These are phyloP conservation scores for Drosophila subpulchrella DNA, from an alignment of 1,140 invertebrate genomes.

Conservation along the genomic window DNA sequence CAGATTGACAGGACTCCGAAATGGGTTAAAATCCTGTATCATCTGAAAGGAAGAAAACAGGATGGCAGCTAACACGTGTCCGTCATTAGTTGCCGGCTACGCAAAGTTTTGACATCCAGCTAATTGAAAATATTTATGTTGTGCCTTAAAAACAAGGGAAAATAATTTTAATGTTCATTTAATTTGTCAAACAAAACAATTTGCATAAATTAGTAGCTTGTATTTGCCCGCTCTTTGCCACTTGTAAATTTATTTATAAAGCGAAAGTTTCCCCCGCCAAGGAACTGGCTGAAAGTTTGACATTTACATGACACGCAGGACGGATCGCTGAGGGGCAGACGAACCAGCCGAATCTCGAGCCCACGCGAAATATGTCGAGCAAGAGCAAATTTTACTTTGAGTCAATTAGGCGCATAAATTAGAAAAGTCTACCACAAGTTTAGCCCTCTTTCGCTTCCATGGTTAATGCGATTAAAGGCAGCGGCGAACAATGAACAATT, in stretches of 20 bases:
- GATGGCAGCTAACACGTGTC: conserved; percentile 15
- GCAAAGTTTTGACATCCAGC: conserved; percentile 8
- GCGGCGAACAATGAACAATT: conserved; percentile 50
- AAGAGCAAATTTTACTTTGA: conserved; percentile 47
- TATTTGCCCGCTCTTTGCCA: conserved; percentile 22
- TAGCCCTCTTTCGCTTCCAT: conserved; percentile 29
- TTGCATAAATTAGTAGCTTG: conserved; percentile 54
- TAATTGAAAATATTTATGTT: conserved; percentile 44
- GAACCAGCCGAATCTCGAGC: conserved; percentile 2
- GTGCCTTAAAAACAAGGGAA: neutral
- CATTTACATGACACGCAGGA: conserved; percentile 43
- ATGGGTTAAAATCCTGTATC: conserved; percentile 8
- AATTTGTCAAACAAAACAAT: conserved; percentile 61
- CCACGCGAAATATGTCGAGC: conserved; percentile 35
- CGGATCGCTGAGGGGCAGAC: conserved; percentile 31
- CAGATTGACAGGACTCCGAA: neutral
- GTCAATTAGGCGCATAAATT: conserved; percentile 73
- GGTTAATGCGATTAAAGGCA: conserved; percentile 49
- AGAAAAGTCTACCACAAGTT: conserved; percentile 54
- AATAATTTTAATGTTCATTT: conserved; percentile 61
- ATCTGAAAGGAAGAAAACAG: neutral
- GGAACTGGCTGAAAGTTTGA: conserved; percentile 44
- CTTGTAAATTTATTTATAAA: conserved; percentile 55
- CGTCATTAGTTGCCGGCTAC: conserved; percentile 11
- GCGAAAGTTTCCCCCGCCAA: conserved; percentile 35